Percentiles rank a stretch among this genome's conserved stretches.
Conservation (phyloP, 2,113 vertebrate genomes). For the Thamnaconus septentrionalis region DNA sequence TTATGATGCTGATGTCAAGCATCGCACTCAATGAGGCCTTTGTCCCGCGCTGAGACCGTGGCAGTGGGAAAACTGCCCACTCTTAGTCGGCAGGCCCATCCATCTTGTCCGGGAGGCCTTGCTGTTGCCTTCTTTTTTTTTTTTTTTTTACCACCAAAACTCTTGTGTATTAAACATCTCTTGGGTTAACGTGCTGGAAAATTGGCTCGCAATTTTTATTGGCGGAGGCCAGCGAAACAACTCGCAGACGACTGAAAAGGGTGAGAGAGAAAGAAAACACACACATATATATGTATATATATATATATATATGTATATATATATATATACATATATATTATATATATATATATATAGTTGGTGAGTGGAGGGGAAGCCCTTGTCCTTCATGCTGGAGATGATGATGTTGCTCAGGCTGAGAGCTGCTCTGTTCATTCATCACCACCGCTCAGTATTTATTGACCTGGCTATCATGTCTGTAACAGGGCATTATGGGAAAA, state of each 20-base stretch:
- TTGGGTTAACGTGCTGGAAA: conserved; percentile 99
- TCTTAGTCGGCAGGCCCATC: conserved; percentile 92
- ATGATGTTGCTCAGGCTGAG: conserved; percentile 81
- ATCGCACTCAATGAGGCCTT: conserved; percentile 97
- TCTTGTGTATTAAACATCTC: conserved; percentile 90
- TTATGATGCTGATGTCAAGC: conserved; percentile 99
- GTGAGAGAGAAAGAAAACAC: conserved; percentile 75
- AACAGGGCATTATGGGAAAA: conserved; percentile 64
- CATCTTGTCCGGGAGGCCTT: conserved; percentile 88
- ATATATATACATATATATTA: no score
- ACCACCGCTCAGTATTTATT: conserved; percentile 65
- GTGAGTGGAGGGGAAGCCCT: conserved; percentile 58
- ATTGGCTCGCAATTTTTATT: conserved; percentile 99
- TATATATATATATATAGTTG: no score
- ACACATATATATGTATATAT: no score
- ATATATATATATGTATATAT: no score
- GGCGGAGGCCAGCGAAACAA: conserved; percentile 89
- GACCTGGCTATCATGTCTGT: conserved; percentile 62
- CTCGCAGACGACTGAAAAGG: conserved; percentile 69
- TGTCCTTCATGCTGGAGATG: conserved; percentile 81
- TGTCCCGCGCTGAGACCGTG: conserved; percentile 91
- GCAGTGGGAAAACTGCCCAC: conserved; percentile 97
- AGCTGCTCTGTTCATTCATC: conserved; percentile 81
- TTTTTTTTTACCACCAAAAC: conserved; percentile 61
- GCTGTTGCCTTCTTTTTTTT: conserved; percentile 70